Conservation (phyloP, 2,888 invertebrate genomes). For the Penaeus monodon region DNA sequence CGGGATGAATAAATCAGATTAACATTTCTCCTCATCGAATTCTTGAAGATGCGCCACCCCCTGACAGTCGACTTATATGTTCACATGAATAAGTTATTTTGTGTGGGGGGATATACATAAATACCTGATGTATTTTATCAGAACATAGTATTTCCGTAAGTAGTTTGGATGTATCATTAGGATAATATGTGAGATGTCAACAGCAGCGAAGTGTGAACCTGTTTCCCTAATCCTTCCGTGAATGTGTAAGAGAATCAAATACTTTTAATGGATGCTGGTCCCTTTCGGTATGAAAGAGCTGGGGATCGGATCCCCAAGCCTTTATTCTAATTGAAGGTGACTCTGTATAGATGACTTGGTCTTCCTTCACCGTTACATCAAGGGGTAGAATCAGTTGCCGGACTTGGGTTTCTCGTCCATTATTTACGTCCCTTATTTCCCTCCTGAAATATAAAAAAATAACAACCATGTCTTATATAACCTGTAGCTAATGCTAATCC, state of each 20-base stretch:
- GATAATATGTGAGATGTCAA: slow-evolving; percentile 36
- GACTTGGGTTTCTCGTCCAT: slow-evolving; percentile 10
- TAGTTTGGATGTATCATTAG: slow-evolving; percentile 27
- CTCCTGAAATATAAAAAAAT: no score
- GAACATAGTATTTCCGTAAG: neutral
- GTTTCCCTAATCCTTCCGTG: slow-evolving; percentile 51
- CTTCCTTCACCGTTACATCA: slow-evolving; percentile 44
- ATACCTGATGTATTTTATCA: no score
- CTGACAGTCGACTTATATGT: no score
- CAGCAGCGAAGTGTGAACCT: slow-evolving; percentile 39
- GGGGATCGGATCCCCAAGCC: slow-evolving; percentile 52
- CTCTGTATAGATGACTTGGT: slow-evolving; percentile 55
- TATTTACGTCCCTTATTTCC: neutral
- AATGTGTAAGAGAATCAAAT: slow-evolving; percentile 59
- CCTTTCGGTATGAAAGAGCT: slow-evolving; percentile 55
- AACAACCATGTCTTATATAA: no score
- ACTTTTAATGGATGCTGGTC: slow-evolving; percentile 56
- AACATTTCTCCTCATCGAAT: no score
- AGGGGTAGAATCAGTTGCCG: slow-evolving; percentile 33
- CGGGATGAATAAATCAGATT: no score
- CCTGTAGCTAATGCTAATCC: no score
- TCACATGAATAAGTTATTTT: no score
- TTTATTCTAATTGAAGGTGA: slow-evolving; percentile 60
- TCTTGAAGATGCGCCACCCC: no score
- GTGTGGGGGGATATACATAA: no score